Conservation (phyloP, 2,113 vertebrate genomes). For the Psettodes erumei region DNA sequence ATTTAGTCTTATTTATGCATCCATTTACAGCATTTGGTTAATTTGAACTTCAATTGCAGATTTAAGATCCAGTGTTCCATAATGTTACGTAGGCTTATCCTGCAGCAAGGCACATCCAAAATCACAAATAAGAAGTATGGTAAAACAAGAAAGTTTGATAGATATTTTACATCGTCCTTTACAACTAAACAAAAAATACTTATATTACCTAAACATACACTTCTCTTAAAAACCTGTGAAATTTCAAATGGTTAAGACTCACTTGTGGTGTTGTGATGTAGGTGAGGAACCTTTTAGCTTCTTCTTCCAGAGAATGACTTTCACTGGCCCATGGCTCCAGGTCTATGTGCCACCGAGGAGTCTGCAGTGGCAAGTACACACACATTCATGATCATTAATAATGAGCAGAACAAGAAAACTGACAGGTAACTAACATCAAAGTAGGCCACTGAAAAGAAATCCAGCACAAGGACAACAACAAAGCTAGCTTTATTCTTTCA, state of each 20-base stretch:
- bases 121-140: not conserved
- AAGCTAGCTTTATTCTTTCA: conserved; percentile 41
- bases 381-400: conserved; percentile 16
- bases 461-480: conserved; percentile 43
- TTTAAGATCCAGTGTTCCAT: not conserved
- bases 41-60: not conserved
- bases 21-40: not conserved
- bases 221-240: not conserved
- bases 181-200: not conserved
- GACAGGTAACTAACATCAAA: conserved; percentile 42
- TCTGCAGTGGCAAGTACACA: conserved; percentile 74
- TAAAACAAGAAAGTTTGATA: not conserved
- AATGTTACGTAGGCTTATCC: not conserved
- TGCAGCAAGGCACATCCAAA: not conserved
- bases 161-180: too few species aligned
- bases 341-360: conserved; percentile 88
- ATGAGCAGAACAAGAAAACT: conserved; percentile 9
- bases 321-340: conserved; percentile 91
- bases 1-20: not conserved
- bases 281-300: conserved; percentile 90
- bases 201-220: not conserved
- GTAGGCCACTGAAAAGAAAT: conserved; percentile 51
- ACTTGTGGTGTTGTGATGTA: conserved; percentile 94
- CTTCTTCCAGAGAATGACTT: conserved; percentile 86
- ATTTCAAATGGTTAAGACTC: conserved; percentile 19